phyloP scores from a whole-genome alignment of 2,888 invertebrate species.

The Prenolepis imparis region DNA sequence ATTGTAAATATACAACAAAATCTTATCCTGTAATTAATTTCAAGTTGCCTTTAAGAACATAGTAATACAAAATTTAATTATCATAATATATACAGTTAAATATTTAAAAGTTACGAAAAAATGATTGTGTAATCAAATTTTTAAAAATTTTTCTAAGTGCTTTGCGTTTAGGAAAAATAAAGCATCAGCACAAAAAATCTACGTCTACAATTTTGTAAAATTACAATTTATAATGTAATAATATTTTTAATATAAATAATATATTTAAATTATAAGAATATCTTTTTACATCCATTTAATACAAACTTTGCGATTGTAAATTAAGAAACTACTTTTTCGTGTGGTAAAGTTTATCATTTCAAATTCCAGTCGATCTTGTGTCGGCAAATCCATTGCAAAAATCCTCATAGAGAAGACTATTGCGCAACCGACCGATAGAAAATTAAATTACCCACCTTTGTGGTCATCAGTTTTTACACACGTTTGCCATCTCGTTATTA shows the following conservation, averaged over 20 bases:
- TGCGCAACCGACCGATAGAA: conserved; percentile 54
- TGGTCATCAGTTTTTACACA: conserved; percentile 63
- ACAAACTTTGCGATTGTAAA: not conserved
- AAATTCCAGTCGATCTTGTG: not conserved
- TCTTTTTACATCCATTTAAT: not conserved
- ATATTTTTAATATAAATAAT: not conserved
- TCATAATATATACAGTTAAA: not conserved
- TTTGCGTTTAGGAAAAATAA: not conserved
- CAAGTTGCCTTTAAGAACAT: conserved; percentile 21
- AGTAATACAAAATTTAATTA: conserved; percentile 24
- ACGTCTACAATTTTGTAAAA: not conserved
- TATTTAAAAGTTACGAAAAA: conserved; percentile 12
- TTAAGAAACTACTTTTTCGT: not conserved
- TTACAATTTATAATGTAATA: not conserved
- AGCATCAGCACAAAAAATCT: not conserved
- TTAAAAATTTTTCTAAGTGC: not conserved
- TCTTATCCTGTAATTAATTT: conserved; percentile 33
- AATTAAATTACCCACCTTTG: conserved; percentile 70
- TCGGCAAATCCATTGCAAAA: not conserved
- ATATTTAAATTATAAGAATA: not conserved
- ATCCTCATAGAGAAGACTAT: not conserved
- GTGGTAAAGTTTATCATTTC: not conserved
- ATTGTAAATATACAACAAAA: conserved; percentile 42
- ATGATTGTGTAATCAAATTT: not conserved
- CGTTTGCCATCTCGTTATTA: conserved; percentile 40